A percentile compares a stretch with the other conserved stretches of the same genome.
phyloP scores from a whole-genome alignment of 2,888 invertebrate species.

The Pemphredon lugubris region DNA sequence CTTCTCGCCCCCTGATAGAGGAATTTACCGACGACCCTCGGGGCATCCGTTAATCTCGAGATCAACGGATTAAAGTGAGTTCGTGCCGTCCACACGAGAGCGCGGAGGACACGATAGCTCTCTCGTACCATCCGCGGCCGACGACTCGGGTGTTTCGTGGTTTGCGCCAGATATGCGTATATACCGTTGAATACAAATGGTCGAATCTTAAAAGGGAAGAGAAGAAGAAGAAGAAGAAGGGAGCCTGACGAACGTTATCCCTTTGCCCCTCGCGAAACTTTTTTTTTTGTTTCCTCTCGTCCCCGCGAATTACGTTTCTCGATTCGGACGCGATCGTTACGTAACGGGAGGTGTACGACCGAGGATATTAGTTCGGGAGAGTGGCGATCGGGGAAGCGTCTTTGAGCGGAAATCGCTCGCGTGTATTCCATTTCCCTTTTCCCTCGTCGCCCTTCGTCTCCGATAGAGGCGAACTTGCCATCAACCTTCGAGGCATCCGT shows the following conservation, averaged over 20 bases:
- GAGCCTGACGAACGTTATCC: too few species aligned
- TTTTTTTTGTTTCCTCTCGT: too few species aligned
- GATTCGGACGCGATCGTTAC: too few species aligned
- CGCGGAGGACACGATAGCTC: slow-evolving; percentile 12
- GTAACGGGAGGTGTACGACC: background rate
- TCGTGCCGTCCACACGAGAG: slow-evolving; percentile 38
- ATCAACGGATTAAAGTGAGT: slow-evolving; percentile 58
- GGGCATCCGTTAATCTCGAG: slow-evolving; percentile 60
- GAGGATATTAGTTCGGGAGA: background rate
- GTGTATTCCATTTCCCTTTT: slow-evolving; percentile 11
- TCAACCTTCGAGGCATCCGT: slow-evolving; percentile 45
- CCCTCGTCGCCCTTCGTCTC: slow-evolving; percentile 15
- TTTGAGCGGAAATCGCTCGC: slow-evolving; percentile 5
- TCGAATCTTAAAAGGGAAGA: background rate
- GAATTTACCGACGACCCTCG: slow-evolving; percentile 52
- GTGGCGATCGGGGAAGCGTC: slow-evolving; percentile 13
- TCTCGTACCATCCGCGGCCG: slow-evolving; percentile 17
- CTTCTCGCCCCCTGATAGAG: slow-evolving; percentile 46
- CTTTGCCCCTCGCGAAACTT: background rate
- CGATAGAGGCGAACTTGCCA: slow-evolving; percentile 42
- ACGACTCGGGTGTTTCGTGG: slow-evolving; percentile 23
- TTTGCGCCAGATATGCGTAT: slow-evolving; percentile 16
- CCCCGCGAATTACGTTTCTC: too few species aligned
- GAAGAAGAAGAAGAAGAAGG: too few species aligned
- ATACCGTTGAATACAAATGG: slow-evolving; percentile 27